Evolutionary conservation across 2,113 vertebrate genomes (phyloP).

Genomic region (Willisornis vidua): DNA sequence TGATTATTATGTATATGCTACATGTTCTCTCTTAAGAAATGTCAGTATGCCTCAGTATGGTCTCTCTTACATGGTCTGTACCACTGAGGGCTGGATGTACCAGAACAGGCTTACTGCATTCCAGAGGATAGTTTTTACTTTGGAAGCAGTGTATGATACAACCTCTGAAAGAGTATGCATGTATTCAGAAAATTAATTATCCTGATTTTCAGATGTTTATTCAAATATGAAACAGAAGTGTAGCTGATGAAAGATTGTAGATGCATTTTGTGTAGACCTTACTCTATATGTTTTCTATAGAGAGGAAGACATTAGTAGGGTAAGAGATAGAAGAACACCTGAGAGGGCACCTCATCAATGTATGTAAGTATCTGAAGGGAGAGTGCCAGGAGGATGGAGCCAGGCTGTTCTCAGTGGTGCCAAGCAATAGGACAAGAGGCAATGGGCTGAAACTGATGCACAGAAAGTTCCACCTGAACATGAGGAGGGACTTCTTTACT

Average conservation of each 20-base stretch:
- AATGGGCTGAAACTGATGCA: not conserved
- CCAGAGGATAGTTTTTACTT: not conserved
- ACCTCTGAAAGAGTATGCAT: not conserved
- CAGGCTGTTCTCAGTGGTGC: not conserved
- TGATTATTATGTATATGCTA: not conserved
- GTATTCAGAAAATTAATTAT: not conserved
- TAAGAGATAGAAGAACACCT: not conserved
- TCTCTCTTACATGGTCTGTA: not conserved
- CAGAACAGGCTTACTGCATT: not conserved
- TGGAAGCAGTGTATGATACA: not conserved
- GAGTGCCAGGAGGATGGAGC: not conserved
- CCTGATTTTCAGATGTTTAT: not conserved
- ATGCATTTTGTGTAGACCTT: not conserved
- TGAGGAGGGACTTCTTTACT: not conserved
- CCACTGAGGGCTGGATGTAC: not conserved
- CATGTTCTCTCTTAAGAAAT: not conserved
- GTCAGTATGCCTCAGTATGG: not conserved
- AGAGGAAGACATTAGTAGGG: not conserved
- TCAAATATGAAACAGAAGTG: not conserved
- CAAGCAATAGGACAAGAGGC: not conserved
- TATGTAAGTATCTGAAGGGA: not conserved
- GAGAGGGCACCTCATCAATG: not conserved
- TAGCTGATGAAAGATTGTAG: not conserved
- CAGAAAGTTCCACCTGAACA: not conserved
- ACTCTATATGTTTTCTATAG: not conserved